These are phyloP conservation scores for Scaptomyza tumidula DNA, from an alignment of 2,888 invertebrate species.

Conservation along the genomic window DNA sequence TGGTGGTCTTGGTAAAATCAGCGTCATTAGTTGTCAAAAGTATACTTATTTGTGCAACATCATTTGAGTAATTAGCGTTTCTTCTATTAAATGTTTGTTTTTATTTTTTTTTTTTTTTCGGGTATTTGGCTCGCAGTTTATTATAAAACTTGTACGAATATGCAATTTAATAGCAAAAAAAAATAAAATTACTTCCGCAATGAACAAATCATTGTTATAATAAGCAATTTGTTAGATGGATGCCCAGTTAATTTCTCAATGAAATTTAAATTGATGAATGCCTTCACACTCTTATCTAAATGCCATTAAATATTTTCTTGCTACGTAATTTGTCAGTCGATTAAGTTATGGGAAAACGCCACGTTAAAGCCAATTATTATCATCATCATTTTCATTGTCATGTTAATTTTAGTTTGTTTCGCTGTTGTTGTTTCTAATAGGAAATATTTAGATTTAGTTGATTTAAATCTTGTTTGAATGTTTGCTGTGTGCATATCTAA, in stretches of 20 bases:
- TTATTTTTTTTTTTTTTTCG: constrained; percentile 41
- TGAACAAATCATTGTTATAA: constrained; percentile 16
- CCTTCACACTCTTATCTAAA: constrained; percentile 52
- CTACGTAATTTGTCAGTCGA: constrained; percentile 59
- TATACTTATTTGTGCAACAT: constrained; percentile 66
- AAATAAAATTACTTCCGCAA: constrained; percentile 58
- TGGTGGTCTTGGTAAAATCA: constrained; percentile 67
- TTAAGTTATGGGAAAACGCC: constrained; percentile 39
- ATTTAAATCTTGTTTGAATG: constrained; percentile 6
- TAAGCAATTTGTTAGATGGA: constrained; percentile 41
- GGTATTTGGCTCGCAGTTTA: constrained; percentile 35
- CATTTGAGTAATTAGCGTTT: constrained; percentile 69
- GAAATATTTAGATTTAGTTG: constrained; percentile 15
- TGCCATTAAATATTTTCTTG: constrained; percentile 34
- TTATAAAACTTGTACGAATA: constrained; percentile 38
- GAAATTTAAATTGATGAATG: constrained; percentile 42
- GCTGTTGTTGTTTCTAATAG: constrained; percentile 23
- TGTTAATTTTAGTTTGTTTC: constrained; percentile 25
- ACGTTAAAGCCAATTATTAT: constrained; percentile 34
- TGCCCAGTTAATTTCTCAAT: constrained; percentile 23
- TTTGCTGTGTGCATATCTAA: constrained; percentile 5
- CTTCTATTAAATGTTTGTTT: constrained; percentile 38
- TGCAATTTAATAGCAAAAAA: constrained; percentile 53
- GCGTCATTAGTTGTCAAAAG: constrained; percentile 72
- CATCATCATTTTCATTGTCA: constrained; percentile 38